Conservation (phyloP, 2,888 invertebrate species). For the Beris chalybata region DNA sequence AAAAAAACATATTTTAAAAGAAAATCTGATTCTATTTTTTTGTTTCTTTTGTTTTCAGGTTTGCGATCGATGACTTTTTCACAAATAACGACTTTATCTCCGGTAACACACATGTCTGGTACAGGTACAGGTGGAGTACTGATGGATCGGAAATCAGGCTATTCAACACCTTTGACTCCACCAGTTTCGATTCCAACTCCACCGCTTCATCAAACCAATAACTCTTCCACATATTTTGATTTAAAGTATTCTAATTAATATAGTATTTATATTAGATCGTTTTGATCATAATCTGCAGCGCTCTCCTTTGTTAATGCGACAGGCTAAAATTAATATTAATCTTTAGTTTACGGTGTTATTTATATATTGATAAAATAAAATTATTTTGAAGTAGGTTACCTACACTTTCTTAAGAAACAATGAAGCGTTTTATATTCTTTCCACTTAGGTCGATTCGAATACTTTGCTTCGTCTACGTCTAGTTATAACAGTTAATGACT, state of each 20-base stretch:
- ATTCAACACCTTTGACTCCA: slow-evolving; percentile 48
- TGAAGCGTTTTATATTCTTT: too few species aligned
- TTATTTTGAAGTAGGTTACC: too few species aligned
- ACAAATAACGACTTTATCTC: slow-evolving; percentile 45
- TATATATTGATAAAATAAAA: too few species aligned
- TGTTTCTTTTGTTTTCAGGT: slow-evolving; percentile 43
- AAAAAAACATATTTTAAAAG: too few species aligned
- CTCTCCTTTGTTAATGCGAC: too few species aligned
- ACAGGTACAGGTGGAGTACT: slow-evolving; percentile 42
- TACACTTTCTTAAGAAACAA: too few species aligned
- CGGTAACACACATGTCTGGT: slow-evolving; percentile 42
- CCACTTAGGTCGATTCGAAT: too few species aligned
- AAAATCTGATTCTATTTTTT: too few species aligned
- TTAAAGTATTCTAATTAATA: slow-evolving; percentile 48
- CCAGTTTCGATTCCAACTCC: slow-evolving; percentile 43
- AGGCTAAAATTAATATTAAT: too few species aligned
- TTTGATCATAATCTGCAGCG: background rate
- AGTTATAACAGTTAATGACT: too few species aligned
- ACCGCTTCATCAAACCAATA: slow-evolving; percentile 43
- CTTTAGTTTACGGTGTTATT: too few species aligned
- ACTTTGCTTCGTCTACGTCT: too few species aligned
- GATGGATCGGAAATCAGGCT: slow-evolving; percentile 52
- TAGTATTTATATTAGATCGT: background rate
- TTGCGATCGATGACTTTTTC: slow-evolving; percentile 51
- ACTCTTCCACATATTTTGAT: slow-evolving; percentile 46